Evolutionary conservation across 2,797 vertebrate species (phyloP), one percentile per base, ranked within the genome.

Genomic region (Lepilemur ruficaudatus): DNA sequence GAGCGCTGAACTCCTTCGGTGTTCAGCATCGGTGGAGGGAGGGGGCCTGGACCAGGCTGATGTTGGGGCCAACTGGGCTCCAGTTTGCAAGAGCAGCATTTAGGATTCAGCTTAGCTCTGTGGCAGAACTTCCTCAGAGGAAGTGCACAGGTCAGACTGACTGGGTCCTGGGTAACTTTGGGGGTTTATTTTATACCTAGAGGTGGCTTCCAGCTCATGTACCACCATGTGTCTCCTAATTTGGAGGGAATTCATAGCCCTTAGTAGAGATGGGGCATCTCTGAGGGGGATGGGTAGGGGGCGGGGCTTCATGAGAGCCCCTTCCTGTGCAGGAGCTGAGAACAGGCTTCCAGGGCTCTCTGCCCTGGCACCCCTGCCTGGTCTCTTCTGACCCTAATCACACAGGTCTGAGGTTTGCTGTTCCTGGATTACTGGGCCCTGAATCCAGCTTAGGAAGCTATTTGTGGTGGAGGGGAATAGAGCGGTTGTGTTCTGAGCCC

Each of bases 401-500:
- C 86, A 13, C 22, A 80, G 87, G 76, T 82, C 91, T 81, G 76
- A 94, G 72, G 89, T 94, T 96, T 94, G 82, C 35, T 96, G 46
- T 82, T 84, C 80, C 89, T 69, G 96, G 97, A 97, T 97, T 97
- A 98, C 48, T 3, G 9, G 63, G 72, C 35, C 72, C 88, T 72
- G 86, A 97, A 95, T 97, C 96, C 95, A 84, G 94, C 67, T 98
- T 97, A 97, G 89, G 83, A 75, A 94, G 96, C 93, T 97, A 97
- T 97, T 97, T 97, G 91, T 94, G 93, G 93, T 67, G 30, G 46
- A 63, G n/a, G 76, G 67, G 63, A 95, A 76, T 88, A 55, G 69
- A 91, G 18, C 46, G 61, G 38, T 92, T 94, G 50, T 82, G 18
- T 89, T 78, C 94, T 81, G n/a, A 96, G 91, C 83, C 72, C 70